Percentiles rank a stretch among this genome's conserved stretches.
Conservation (phyloP, 2,797 vertebrate genomes). For the Corythornis leucogaster region DNA sequence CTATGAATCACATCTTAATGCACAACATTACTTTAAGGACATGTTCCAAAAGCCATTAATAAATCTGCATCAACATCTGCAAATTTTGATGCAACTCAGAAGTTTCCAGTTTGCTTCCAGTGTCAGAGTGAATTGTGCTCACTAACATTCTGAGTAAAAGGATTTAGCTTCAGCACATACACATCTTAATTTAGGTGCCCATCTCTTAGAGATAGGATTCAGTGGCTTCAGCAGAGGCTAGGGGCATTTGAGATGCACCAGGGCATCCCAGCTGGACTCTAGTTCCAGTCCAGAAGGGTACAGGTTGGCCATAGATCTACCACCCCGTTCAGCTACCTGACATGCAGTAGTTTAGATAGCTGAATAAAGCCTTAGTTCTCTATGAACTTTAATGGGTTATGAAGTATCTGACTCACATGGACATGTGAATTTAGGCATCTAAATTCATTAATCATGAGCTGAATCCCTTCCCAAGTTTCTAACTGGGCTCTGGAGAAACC, state of each 20-base stretch:
- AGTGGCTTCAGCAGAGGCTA: background rate
- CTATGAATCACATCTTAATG: background rate
- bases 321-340: background rate
- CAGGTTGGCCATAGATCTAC: background rate
- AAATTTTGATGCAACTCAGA: background rate
- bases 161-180: background rate
- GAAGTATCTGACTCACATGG: background rate
- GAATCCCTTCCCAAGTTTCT: background rate
- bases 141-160: rapidly evolving
- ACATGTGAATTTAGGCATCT: background rate
- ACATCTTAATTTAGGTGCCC: background rate
- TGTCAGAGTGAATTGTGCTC: background rate
- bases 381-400: background rate
- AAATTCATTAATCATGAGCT: background rate
- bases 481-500: background rate
- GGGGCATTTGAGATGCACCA: background rate
- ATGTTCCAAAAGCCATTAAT: background rate
- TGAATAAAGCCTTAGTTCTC: background rate
- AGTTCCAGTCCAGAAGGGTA: background rate
- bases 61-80: background rate
- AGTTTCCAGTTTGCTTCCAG: background rate
- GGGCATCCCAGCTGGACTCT: background rate
- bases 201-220: background rate
- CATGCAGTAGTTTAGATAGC: background rate
- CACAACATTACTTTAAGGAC: background rate